phyloP scores from a whole-genome alignment of 2,113 vertebrate genomes.

The Steatornis caripensis region DNA sequence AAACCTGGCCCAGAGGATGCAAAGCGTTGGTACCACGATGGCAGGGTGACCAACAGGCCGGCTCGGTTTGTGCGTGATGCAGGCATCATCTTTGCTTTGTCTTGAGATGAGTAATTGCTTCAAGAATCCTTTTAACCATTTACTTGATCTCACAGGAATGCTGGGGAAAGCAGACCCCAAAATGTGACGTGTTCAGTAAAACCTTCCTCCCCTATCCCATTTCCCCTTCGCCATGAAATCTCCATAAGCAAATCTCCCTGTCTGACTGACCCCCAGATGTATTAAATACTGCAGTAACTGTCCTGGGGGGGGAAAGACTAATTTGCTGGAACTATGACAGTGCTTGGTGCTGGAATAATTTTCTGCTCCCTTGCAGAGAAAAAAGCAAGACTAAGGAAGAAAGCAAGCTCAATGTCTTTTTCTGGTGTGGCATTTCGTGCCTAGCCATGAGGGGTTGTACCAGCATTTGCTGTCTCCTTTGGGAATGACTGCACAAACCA shows the following conservation, averaged over 20 bases:
- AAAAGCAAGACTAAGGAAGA: not conserved
- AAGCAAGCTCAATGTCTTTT: not conserved
- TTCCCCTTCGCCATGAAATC: not conserved
- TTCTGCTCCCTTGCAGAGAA: not conserved
- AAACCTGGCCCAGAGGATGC: not conserved
- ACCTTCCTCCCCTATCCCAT: not conserved
- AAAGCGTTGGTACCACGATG: accelerated
- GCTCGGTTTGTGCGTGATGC: not conserved
- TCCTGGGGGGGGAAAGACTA: not conserved
- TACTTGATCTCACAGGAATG: not conserved
- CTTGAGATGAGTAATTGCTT: not conserved
- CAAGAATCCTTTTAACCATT: not conserved
- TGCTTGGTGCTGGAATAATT: not conserved
- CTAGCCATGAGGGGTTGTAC: not conserved
- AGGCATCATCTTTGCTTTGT: not conserved
- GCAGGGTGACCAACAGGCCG: not conserved
- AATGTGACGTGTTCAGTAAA: accelerated
- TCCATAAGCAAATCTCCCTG: not conserved
- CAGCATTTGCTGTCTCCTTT: not conserved
- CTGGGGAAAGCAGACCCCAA: not conserved
- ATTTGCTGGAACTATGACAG: not conserved
- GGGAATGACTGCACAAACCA: not conserved
- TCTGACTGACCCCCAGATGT: not conserved
- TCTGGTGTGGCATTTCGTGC: accelerated
- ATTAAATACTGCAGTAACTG: not conserved